Evolutionary conservation across 2,113 vertebrate species (phyloP).

Genomic region (Cranoglanis bouderius): DNA sequence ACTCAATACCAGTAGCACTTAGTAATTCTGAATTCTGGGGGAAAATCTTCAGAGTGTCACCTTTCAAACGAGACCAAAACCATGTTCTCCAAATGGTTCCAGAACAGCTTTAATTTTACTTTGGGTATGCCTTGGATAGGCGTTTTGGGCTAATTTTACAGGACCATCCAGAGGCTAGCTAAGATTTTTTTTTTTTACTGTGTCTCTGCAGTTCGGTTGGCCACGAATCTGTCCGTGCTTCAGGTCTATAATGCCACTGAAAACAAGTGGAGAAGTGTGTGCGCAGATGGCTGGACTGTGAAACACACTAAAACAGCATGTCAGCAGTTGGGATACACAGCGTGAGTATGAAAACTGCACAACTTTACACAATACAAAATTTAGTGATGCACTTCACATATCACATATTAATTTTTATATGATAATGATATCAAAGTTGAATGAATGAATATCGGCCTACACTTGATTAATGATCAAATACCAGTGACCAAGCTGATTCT

Average conservation of each 20-base stretch:
- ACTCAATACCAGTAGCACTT: too few species aligned
- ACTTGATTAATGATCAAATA: too few species aligned
- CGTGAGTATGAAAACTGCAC: conserved; percentile 66
- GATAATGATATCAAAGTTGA: neutral
- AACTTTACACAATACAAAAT: neutral
- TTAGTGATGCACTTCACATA: neutral
- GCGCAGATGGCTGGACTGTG: conserved; percentile 76
- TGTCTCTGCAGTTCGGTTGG: conserved; percentile 68
- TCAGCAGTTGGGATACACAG: conserved; percentile 81
- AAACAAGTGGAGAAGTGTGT: conserved; percentile 76
- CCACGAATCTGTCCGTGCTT: conserved; percentile 70
- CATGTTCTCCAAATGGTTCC: too few species aligned
- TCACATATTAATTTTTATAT: neutral
- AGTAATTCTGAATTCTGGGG: too few species aligned
- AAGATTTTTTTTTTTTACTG: too few species aligned
- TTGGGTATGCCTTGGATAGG: too few species aligned
- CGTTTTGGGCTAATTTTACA: too few species aligned
- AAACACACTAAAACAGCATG: conserved; percentile 78
- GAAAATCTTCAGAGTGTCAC: too few species aligned
- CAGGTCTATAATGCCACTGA: conserved; percentile 72
- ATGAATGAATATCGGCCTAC: neutral
- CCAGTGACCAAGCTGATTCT: neutral
- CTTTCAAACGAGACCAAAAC: too few species aligned
- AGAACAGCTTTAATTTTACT: too few species aligned
- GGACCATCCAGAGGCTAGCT: too few species aligned